Evolutionary conservation across 2,797 vertebrate species (phyloP).

Genomic region (Lophotriccus pileatus): DNA sequence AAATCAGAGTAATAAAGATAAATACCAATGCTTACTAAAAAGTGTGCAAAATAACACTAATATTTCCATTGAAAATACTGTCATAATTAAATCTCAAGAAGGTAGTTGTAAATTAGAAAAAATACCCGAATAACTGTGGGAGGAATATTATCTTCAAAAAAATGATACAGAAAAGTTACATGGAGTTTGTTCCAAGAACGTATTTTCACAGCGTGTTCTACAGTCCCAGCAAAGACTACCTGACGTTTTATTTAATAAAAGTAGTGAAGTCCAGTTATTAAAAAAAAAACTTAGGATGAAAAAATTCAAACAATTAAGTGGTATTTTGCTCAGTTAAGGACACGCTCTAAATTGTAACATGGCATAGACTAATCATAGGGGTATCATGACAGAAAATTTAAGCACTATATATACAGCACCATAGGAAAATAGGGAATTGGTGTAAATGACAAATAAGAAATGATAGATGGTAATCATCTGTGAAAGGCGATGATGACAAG

Average conservation of each 20-base stretch:
- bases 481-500: background rate
- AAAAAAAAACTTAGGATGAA: background rate
- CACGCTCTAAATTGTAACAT: background rate
- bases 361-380: background rate
- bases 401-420: background rate
- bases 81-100: background rate
- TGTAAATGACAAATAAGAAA: background rate
- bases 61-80: background rate
- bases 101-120: background rate
- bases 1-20: background rate
- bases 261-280: background rate
- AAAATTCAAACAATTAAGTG: background rate
- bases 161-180: background rate
- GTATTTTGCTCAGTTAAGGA: background rate
- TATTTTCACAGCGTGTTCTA: background rate
- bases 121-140: rapidly evolving
- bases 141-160: background rate
- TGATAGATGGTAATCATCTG: background rate
- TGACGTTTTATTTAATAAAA: background rate
- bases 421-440: background rate
- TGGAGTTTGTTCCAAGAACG: background rate
- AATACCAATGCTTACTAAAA: background rate
- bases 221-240: background rate
- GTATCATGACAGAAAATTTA: background rate
- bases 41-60: background rate